Conservation (phyloP, 2,113 vertebrate genomes). For the Dasyurus viverrinus region DNA sequence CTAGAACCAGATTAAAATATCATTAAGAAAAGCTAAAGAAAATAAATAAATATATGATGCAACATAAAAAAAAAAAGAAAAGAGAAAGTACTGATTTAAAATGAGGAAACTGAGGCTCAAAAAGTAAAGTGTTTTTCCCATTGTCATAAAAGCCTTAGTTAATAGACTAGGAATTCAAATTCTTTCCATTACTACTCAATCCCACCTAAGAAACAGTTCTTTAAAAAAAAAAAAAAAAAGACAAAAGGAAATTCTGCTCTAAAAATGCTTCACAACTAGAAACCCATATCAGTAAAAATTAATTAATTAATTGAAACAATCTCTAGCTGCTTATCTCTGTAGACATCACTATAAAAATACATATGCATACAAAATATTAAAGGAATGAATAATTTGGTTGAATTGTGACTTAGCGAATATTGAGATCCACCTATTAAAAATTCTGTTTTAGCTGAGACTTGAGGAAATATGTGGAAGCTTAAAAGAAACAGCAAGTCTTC, state of each 20-base stretch:
- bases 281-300: not conserved
- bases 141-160: not conserved
- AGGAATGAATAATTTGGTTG: constrained; percentile 40
- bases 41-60: too few species aligned
- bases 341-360: constrained; percentile 18
- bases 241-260: not conserved
- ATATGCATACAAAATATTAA: not conserved
- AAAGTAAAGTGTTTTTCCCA: not conserved
- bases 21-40: too few species aligned
- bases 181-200: not conserved
- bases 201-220: constrained; percentile 23
- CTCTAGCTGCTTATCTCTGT: constrained; percentile 46
- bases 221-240: not conserved
- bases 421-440: constrained; percentile 32
- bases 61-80: too few species aligned
- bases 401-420: constrained; percentile 33
- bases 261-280: constrained; percentile 11
- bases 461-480: constrained; percentile 28
- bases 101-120: not conserved
- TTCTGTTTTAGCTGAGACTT: constrained; percentile 48
- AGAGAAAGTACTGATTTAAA: not conserved
- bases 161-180: not conserved
- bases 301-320: constrained; percentile 38
- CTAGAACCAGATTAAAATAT: too few species aligned
- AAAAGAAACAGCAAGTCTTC: constrained; percentile 37